Percentiles rank a stretch among this genome's conserved stretches.
Conservation (phyloP, 2,797 vertebrate species). For the Xerus rutilus region DNA sequence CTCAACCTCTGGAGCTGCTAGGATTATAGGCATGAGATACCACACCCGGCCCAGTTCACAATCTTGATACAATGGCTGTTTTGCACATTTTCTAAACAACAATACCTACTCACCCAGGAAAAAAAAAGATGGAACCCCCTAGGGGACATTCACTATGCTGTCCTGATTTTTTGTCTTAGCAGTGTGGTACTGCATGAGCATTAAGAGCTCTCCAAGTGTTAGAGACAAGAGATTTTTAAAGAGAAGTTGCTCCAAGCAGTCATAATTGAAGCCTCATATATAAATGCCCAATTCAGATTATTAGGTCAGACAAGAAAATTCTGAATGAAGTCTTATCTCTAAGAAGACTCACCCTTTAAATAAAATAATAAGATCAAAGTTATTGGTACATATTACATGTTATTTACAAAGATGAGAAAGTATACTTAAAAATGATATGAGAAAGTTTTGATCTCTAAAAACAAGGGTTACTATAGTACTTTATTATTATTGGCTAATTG, state of each 20-base stretch:
- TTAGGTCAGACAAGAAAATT: not conserved
- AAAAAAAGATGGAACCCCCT: not conserved
- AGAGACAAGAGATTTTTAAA: not conserved
- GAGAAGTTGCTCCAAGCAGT: not conserved
- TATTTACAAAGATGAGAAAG: not conserved
- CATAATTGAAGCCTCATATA: not conserved
- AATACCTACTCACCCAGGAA: not conserved
- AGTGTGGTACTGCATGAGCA: not conserved
- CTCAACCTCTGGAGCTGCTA: too few species aligned
- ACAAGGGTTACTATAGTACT: not conserved
- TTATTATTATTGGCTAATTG: accelerated
- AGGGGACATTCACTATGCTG: accelerated
- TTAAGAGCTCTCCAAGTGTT: not conserved
- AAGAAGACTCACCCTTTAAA: not conserved
- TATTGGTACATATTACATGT: not conserved
- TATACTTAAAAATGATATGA: not conserved
- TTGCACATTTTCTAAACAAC: not conserved
- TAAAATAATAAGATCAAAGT: too few species aligned
- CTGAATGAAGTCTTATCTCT: not conserved
- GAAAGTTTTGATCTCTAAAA: not conserved
- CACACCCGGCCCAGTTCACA: too few species aligned
- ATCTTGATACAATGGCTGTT: too few species aligned
- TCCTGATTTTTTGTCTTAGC: not conserved
- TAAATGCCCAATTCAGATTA: not conserved
- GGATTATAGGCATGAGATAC: too few species aligned